Conservation (phyloP, 2,888 invertebrate genomes). For the Tiliacea aurago region DNA sequence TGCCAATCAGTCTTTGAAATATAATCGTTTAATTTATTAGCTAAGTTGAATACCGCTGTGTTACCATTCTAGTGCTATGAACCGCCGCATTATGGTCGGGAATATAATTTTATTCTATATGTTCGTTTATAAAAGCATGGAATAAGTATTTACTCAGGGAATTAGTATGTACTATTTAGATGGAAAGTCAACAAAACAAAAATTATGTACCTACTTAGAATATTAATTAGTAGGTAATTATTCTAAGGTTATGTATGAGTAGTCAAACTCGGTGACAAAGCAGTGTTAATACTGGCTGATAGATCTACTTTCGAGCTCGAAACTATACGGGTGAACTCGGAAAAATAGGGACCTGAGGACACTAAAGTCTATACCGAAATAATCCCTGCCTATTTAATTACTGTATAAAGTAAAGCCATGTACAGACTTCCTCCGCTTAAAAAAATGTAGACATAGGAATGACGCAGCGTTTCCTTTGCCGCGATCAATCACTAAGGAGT, state of each 20-base stretch:
- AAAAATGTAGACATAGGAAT: slow-evolving; percentile 41
- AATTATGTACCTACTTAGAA: no score
- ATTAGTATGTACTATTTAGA: not conserved
- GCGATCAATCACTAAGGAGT: slow-evolving; percentile 60
- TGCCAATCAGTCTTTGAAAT: slow-evolving; percentile 12
- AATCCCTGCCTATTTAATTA: not conserved
- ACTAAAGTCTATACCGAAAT: not conserved
- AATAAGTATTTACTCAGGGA: not conserved
- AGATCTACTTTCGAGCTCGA: not conserved
- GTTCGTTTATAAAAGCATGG: not conserved
- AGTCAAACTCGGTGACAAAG: not conserved
- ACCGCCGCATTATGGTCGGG: not conserved
- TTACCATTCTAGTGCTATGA: not conserved
- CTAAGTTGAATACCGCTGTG: not conserved
- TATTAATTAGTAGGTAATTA: no score
- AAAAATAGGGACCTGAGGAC: not conserved
- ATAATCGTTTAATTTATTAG: slow-evolving; percentile 13
- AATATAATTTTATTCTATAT: not conserved
- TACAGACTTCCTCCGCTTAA: slow-evolving; percentile 12
- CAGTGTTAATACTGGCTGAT: not conserved
- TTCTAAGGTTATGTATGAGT: not conserved
- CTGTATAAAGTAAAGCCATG: slow-evolving; percentile 5
- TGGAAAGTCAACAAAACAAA: not conserved
- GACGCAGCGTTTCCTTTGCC: slow-evolving; percentile 45
- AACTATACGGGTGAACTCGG: not conserved